Base-by-base conservation (phyloP, 37 sponge, comb jelly and placozoan species). In the Beroe ovata region DNA sequence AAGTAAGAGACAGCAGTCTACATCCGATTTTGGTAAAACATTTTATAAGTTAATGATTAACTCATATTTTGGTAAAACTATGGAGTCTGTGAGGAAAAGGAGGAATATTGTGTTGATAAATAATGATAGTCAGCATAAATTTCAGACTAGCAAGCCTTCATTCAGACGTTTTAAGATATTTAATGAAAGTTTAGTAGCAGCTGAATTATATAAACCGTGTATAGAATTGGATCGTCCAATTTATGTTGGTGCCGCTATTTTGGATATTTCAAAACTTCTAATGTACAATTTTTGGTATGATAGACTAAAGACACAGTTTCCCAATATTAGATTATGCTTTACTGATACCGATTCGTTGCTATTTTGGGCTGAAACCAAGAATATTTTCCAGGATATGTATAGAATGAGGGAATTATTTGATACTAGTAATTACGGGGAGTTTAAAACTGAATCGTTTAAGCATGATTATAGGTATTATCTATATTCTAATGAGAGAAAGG, bases 11-110 rank as follows among this genome's bases (percentile, higher is more conserved):
- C 59, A 89, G 64, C 11, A 29, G 38, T 20, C 63, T 30, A 89
- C 61, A 14, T 36, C 36, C 8, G 39, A 89, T 21, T 60, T 60
- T 89, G 63, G 39, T 38, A 60, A 60, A 23, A 23, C 16, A 22
- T 60, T 89, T 28, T 89, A 26, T 58, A 89, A 89, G 38, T 22
- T 60, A 26, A 60, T 89, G 89, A 89, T 39, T 30, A 89, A 89
- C 34, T 60, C 89, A 6, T 58, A 39, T 25, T 89, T 33, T 22
- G 89, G 89, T 8, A 89, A 89, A 30, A 89, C 63, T 14, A 89
- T 89, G 89, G 89, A 89, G n/a, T 38, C 34, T 26, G 61, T 89
- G 61, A 89, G 63, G 63, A 60, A 33, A 0, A n/a, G 89, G 14
- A 23, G 26, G 61, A 60, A 89, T 58, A 36, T 89, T 28, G 30